These are phyloP conservation scores for Cryptoblepharus egeriae DNA, from an alignment of 2,797 vertebrate species.

Conservation along the genomic window DNA sequence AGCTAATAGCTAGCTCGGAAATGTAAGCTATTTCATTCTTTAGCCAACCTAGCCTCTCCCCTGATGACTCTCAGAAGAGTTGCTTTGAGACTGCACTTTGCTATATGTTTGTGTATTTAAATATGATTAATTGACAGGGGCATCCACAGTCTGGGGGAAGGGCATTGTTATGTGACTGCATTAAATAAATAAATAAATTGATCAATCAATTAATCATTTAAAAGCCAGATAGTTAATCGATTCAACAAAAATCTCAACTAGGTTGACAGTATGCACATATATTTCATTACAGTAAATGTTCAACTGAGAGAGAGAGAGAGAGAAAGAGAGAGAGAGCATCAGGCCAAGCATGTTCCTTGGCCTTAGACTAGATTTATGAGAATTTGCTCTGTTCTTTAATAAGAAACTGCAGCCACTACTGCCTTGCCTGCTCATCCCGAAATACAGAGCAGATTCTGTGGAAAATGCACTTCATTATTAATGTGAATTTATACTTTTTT, in stretches of 20 bases:
- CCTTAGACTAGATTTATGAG: slow-evolving; percentile 67
- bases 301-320: slow-evolving; percentile 44
- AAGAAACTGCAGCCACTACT: slow-evolving; percentile 67
- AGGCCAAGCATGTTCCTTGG: slow-evolving; percentile 65
- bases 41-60: neutral
- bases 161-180: too few relatives aligned
- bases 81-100: neutral
- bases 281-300: slow-evolving; percentile 64
- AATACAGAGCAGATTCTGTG: slow-evolving; percentile 68
- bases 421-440: slow-evolving; percentile 66
- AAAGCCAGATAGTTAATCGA: neutral
- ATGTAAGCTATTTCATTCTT: neutral
- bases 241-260: neutral
- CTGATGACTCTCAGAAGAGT: neutral
- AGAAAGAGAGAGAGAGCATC: slow-evolving; percentile 55
- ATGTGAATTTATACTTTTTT: slow-evolving; percentile 71
- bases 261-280: neutral
- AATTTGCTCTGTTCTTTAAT: slow-evolving; percentile 69
- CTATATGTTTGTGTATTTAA: neutral
- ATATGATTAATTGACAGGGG: neutral
- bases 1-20: neutral
- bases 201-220: neutral
- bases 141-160: too few relatives aligned
- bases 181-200: too few relatives aligned
- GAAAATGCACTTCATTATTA: slow-evolving; percentile 72